Conservation (phyloP, 2,797 vertebrate genomes). For the Halcyon badia region DNA sequence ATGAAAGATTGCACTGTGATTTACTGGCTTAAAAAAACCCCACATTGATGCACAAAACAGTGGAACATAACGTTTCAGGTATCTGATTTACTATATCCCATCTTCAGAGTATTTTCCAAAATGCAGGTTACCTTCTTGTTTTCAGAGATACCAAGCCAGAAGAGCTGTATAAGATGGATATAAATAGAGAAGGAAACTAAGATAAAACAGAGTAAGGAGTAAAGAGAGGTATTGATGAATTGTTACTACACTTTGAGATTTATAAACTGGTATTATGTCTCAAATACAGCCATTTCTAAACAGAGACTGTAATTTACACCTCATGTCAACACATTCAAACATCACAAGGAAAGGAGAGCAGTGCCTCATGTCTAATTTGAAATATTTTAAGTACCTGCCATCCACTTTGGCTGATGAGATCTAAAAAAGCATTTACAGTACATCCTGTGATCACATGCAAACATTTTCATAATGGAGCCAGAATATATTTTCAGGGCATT, state of each 20-base stretch:
- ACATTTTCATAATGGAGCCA: background rate
- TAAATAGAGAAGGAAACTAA: slow-evolving; percentile 41
- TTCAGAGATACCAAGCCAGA: slow-evolving; percentile 23
- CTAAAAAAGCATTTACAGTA: background rate
- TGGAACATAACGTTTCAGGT: background rate
- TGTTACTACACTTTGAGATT: background rate
- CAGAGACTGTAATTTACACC: background rate
- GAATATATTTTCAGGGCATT: background rate
- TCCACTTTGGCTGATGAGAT: background rate
- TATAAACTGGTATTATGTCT: background rate
- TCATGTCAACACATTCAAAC: background rate
- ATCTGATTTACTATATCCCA: background rate
- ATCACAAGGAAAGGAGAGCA: background rate
- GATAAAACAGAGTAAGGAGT: slow-evolving; percentile 1
- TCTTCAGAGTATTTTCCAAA: background rate
- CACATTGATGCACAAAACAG: background rate
- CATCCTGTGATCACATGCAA: background rate
- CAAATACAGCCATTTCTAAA: background rate
- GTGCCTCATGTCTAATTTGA: background rate
- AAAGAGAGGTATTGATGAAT: background rate
- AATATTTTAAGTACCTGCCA: background rate
- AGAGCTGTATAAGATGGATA: background rate
- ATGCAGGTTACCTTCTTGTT: slow-evolving; percentile 21
- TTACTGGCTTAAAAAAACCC: background rate
- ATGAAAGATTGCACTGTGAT: background rate